These are phyloP conservation scores for Cetoscarus ocellatus DNA, from an alignment of 2,797 vertebrate genomes.

Conservation along the genomic window DNA sequence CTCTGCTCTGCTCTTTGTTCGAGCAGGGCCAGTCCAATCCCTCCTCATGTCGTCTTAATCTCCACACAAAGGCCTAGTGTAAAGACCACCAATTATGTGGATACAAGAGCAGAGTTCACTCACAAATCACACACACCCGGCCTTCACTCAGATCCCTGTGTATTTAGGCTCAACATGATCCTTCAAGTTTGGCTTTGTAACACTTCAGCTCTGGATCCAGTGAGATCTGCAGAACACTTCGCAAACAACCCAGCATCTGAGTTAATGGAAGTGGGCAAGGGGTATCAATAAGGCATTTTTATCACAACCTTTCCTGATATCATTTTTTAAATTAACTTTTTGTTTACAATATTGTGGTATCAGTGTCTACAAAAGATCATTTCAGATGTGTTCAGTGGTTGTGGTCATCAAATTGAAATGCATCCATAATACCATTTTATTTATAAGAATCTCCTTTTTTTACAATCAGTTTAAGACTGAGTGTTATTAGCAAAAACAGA, in stretches of 20 bases:
- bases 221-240: slow-evolving; percentile 30
- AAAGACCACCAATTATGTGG: slow-evolving; percentile 85
- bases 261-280: slow-evolving; percentile 2
- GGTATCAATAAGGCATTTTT: slow-evolving; percentile 9
- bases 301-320: background rate
- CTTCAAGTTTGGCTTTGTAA: slow-evolving; percentile 39
- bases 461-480: too few relatives aligned
- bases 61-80: slow-evolving; percentile 87
- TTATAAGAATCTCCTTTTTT: too few relatives aligned
- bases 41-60: slow-evolving; percentile 86
- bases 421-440: too few relatives aligned
- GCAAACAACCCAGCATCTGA: slow-evolving; percentile 46
- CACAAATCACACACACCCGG: slow-evolving; percentile 42
- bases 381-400: too few relatives aligned
- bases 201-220: slow-evolving; percentile 44
- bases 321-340: too few relatives aligned
- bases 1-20: slow-evolving; percentile 80
- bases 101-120: slow-evolving; percentile 76
- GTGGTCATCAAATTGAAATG: too few relatives aligned
- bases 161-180: slow-evolving; percentile 44
- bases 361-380: too few relatives aligned
- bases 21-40: slow-evolving; percentile 78
- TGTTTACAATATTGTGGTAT: too few relatives aligned
- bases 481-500: too few relatives aligned
- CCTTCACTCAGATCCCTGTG: slow-evolving; percentile 44